Conservation (phyloP, 2,888 invertebrate species). For the Nymphalis c-album region DNA sequence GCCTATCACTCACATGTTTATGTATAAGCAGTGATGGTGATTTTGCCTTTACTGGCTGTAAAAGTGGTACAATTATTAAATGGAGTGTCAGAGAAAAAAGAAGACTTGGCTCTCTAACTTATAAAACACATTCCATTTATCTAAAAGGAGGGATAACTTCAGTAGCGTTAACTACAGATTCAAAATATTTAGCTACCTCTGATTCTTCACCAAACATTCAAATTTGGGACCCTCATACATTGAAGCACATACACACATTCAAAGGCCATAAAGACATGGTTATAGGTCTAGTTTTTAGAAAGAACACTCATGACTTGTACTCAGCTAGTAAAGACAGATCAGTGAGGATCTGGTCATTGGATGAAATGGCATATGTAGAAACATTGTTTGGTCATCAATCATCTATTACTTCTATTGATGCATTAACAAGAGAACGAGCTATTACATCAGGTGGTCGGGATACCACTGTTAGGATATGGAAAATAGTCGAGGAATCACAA, state of each 20-base stretch:
- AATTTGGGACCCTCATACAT: constrained; percentile 90
- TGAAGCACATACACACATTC: constrained; percentile 89
- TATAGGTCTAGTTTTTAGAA: constrained; percentile 91
- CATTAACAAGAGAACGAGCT: constrained; percentile 91
- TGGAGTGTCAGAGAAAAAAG: constrained; percentile 86
- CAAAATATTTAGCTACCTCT: constrained; percentile 87
- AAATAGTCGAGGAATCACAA: constrained; percentile 98
- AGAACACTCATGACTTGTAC: constrained; percentile 91
- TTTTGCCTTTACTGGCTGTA: constrained; percentile 90
- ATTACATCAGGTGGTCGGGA: constrained; percentile 95
- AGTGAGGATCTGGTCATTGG: constrained; percentile 97
- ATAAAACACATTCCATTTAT: constrained; percentile 65
- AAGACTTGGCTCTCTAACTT: constrained; percentile 81
- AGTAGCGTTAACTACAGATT: constrained; percentile 89
- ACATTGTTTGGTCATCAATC: constrained; percentile 97
- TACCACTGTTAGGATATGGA: constrained; percentile 94
- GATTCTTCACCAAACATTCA: constrained; percentile 84
- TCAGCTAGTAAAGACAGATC: constrained; percentile 89
- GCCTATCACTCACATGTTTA: constrained; percentile 89
- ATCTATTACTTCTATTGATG: constrained; percentile 92
- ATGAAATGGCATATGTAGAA: constrained; percentile 98
- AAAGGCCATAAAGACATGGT: constrained; percentile 88
- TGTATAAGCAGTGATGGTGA: constrained; percentile 88
- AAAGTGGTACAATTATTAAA: constrained; percentile 93
- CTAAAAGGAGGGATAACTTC: constrained; percentile 81